phyloP scores from a whole-genome alignment of 1,140 invertebrate species.

The Ladona fulva region DNA sequence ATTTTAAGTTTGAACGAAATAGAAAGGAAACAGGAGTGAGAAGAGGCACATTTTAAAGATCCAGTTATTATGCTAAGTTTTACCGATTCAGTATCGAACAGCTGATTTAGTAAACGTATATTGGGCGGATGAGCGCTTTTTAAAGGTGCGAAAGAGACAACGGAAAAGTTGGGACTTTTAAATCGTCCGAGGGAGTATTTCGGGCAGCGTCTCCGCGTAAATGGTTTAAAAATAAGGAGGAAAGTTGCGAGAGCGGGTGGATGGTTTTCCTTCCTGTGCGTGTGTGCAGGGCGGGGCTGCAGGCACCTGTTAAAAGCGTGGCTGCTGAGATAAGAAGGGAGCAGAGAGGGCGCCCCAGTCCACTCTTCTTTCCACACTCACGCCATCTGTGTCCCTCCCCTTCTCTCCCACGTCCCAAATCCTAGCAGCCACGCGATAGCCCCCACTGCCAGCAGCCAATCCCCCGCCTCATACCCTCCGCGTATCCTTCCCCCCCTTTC shows the following conservation, averaged over 20 bases:
- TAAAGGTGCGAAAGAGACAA: no score
- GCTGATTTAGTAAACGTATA: no score
- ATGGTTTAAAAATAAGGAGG: no score
- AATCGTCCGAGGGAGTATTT: no score
- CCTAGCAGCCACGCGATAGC: neutral
- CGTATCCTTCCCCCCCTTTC: neutral
- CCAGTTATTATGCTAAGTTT: no score
- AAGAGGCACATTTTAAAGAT: no score
- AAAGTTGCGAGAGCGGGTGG: neutral
- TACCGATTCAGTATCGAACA: no score
- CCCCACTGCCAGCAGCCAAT: neutral
- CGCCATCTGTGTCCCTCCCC: neutral
- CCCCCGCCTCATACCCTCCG: neutral
- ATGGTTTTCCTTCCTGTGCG: neutral
- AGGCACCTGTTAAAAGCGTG: neutral
- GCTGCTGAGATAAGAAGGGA: neutral
- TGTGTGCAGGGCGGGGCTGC: neutral
- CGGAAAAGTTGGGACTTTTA: no score
- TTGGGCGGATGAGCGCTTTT: no score
- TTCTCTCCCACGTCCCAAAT: neutral
- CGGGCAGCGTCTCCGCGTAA: no score
- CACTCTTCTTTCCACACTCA: neutral
- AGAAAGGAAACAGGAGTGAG: no score
- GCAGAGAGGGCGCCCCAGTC: neutral
- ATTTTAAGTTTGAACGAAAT: no score